Evolutionary conservation across 2,113 vertebrate genomes (phyloP).

Genomic region (Hyperopisus bebe): DNA sequence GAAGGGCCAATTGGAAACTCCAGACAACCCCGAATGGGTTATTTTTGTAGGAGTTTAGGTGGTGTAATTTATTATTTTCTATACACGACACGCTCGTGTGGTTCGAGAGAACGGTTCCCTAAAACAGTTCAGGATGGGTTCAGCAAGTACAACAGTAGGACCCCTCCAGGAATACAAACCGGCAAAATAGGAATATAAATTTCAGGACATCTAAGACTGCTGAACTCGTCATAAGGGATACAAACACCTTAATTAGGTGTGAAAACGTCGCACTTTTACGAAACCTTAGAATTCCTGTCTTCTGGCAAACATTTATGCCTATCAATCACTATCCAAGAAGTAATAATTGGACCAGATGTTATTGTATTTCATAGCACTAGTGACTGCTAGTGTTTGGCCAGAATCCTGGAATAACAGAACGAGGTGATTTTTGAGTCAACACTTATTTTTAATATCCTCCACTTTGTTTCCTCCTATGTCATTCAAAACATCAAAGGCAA

Average conservation of each 20-base stretch:
- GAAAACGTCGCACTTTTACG: neutral
- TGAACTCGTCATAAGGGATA: neutral
- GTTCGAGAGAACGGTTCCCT: neutral
- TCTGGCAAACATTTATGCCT: neutral
- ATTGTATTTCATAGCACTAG: neutral
- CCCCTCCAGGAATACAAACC: neutral
- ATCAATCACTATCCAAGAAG: neutral
- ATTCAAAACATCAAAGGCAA: neutral
- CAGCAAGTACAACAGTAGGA: neutral
- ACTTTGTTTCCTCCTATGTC: neutral
- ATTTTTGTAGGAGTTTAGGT: neutral
- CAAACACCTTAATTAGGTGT: neutral
- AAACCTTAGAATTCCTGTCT: neutral
- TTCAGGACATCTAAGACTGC: neutral
- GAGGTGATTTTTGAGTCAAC: neutral
- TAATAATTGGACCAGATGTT: neutral
- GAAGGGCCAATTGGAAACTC: neutral
- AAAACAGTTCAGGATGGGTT: neutral
- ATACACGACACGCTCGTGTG: neutral
- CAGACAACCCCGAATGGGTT: neutral
- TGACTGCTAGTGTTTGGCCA: neutral
- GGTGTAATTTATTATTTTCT: neutral
- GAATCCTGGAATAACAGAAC: neutral
- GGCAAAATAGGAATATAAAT: neutral
- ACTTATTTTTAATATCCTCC: neutral